Conservation (phyloP, 2,888 invertebrate species). For the Nesidiocoris tenuis region DNA sequence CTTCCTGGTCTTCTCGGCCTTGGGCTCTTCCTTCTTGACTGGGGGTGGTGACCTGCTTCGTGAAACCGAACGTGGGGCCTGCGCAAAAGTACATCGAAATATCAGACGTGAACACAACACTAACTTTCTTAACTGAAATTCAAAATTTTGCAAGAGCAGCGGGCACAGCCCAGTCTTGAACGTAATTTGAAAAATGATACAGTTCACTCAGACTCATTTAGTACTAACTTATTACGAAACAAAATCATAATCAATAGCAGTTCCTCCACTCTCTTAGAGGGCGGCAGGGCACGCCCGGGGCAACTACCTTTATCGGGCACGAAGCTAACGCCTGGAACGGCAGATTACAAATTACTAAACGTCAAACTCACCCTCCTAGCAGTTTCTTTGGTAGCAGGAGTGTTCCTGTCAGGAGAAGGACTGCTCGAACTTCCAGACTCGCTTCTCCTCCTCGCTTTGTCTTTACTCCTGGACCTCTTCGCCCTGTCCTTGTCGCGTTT, state of each 20-base stretch:
- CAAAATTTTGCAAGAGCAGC: no score
- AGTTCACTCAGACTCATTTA: no score
- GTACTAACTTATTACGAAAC: neutral
- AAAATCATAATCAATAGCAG: slow-evolving; percentile 8
- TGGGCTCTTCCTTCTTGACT: slow-evolving; percentile 68
- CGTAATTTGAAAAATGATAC: no score
- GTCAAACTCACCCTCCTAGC: slow-evolving; percentile 23
- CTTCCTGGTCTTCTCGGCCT: slow-evolving; percentile 43
- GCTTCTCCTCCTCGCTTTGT: slow-evolving; percentile 43
- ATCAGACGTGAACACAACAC: no score
- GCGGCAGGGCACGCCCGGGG: neutral
- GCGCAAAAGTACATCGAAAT: slow-evolving; percentile 18
- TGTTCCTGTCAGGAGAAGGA: slow-evolving; percentile 43
- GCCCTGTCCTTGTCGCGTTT: slow-evolving; percentile 50
- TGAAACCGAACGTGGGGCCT: slow-evolving; percentile 61
- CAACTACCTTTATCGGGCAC: no score
- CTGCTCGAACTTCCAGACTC: slow-evolving; percentile 49
- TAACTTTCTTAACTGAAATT: no score
- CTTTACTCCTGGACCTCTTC: slow-evolving; percentile 50
- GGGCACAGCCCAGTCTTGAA: no score
- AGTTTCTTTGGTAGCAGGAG: neutral
- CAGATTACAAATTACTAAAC: neutral
- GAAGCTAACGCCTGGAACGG: no score
- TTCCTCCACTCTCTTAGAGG: no score
- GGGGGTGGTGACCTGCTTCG: slow-evolving; percentile 78